Evolutionary conservation across 2,888 invertebrate species (phyloP).

Genomic region (Melipona bicolor): DNA sequence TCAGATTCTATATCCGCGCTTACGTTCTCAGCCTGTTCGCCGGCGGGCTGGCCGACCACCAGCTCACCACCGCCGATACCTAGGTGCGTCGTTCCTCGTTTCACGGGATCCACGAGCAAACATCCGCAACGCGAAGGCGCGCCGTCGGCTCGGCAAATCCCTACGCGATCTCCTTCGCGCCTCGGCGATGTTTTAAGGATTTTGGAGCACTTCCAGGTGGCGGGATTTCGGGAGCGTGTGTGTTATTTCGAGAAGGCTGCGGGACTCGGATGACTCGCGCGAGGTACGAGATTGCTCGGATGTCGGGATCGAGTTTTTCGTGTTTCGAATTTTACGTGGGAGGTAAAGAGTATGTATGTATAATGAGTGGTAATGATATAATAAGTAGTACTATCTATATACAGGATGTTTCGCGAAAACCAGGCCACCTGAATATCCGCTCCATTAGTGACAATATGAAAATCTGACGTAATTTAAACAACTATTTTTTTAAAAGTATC

Average conservation of each 20-base stretch:
- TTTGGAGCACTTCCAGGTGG: slow-evolving; percentile 4
- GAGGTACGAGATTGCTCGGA: not conserved
- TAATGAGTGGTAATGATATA: no score
- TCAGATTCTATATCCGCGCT: slow-evolving; percentile 55
- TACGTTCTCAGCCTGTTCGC: not conserved
- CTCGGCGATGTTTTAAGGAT: not conserved
- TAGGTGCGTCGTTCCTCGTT: not conserved
- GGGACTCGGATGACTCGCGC: not conserved
- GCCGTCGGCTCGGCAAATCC: slow-evolving; percentile 2
- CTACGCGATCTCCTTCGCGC: not conserved
- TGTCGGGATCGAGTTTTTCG: not conserved
- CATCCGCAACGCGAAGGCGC: slow-evolving; percentile 6
- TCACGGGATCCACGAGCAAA: slow-evolving; percentile 1
- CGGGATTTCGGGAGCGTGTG: not conserved
- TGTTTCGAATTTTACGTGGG: no score
- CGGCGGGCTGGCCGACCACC: not conserved
- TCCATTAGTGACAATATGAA: no score
- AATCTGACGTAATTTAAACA: no score
- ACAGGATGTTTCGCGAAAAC: no score
- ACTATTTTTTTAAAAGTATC: no score
- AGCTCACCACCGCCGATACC: not conserved
- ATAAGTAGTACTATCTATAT: no score
- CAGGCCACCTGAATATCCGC: no score
- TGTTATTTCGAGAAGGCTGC: not conserved
- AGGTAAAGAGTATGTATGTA: no score